phyloP scores from a whole-genome alignment of 2,113 vertebrate genomes.

The Carettochelys insculpta region DNA sequence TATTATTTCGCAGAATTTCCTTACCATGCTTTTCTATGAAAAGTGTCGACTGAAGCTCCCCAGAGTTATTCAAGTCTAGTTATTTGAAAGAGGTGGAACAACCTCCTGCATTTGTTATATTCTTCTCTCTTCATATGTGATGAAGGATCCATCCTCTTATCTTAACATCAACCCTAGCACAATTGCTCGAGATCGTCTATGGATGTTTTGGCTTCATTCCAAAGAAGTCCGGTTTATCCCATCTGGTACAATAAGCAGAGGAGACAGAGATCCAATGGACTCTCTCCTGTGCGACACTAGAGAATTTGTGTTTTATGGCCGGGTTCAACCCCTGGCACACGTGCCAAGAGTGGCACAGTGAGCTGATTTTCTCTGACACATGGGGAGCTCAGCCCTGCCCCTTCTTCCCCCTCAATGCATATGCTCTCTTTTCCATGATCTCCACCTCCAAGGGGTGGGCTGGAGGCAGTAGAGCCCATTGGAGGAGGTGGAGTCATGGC shows the following conservation, averaged over 20 bases:
- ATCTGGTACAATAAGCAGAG: not conserved
- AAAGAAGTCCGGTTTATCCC: not conserved
- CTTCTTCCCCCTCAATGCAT: too few species aligned
- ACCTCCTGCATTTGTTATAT: not conserved
- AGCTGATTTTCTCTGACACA: too few species aligned
- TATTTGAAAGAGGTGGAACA: not conserved
- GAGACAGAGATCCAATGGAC: not conserved
- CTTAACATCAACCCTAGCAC: accelerated
- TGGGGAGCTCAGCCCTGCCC: too few species aligned
- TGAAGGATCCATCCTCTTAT: not conserved
- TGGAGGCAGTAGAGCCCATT: too few species aligned
- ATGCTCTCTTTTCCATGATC: too few species aligned
- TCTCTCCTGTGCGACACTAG: not conserved
- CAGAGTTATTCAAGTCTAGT: not conserved
- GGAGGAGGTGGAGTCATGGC: too few species aligned
- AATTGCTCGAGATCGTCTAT: not conserved
- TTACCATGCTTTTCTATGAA: not conserved
- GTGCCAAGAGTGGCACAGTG: too few species aligned
- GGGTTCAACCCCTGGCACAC: too few species aligned
- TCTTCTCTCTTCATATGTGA: not conserved
- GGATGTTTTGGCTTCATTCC: not conserved
- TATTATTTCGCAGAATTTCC: not conserved
- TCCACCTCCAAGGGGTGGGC: too few species aligned
- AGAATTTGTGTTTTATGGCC: not conserved
- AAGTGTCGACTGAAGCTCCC: not conserved